Percentiles rank a stretch among this genome's conserved stretches.
phyloP scores from a whole-genome alignment of 2,113 vertebrate species.

The Sturnus vulgaris region DNA sequence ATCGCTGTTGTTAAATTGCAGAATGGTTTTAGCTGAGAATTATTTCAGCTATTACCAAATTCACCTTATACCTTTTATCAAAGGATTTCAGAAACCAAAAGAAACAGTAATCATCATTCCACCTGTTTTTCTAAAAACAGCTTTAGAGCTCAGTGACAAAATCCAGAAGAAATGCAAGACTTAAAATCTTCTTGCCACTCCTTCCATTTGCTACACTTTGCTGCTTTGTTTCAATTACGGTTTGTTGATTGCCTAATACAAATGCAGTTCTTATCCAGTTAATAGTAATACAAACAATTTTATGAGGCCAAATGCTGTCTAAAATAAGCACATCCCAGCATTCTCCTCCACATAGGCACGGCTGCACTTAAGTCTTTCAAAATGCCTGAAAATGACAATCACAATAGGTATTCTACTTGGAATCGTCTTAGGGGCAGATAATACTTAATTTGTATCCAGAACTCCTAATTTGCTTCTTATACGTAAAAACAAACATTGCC shows the following conservation, averaged over 20 bases:
- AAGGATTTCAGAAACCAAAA: neutral
- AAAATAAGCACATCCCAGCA: neutral
- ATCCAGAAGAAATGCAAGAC: neutral
- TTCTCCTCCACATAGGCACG: accelerated
- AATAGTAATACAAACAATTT: accelerated
- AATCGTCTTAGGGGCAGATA: too few species aligned
- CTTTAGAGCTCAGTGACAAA: neutral
- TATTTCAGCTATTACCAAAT: neutral
- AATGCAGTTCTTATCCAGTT: neutral
- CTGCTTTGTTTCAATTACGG: neutral
- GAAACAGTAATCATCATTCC: neutral
- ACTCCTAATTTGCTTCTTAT: neutral
- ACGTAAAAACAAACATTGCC: neutral
- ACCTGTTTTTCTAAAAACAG: neutral
- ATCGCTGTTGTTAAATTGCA: neutral
- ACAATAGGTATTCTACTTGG: neutral
- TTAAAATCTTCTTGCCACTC: neutral
- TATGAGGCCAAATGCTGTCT: neutral
- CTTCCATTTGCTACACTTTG: neutral
- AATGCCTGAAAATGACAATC: neutral
- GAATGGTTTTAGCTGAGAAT: neutral
- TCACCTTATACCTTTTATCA: neutral
- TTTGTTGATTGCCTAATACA: neutral
- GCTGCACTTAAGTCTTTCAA: neutral
- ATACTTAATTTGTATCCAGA: neutral